Evolutionary conservation across 2,888 invertebrate species (phyloP).

Genomic region (Nymphalis polychloros): DNA sequence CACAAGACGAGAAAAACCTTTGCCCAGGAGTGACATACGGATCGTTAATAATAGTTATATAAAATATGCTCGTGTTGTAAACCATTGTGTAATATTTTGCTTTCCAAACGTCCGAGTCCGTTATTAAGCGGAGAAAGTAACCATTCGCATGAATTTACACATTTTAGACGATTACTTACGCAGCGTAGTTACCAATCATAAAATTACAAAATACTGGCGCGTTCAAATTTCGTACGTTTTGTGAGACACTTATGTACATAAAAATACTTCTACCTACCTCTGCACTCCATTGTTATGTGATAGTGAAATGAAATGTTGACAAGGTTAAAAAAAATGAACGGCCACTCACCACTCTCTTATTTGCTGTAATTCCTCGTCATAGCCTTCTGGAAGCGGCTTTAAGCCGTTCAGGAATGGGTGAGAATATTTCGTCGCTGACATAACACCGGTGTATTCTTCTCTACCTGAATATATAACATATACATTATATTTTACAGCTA

Average conservation of each 20-base stretch:
- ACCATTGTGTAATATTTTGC: slow-evolving; percentile 25
- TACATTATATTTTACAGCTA: no score
- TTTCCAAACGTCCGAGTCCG: slow-evolving; percentile 33
- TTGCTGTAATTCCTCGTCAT: slow-evolving; percentile 81
- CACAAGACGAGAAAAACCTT: no score
- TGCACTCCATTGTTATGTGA: no score
- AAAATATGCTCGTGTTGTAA: slow-evolving; percentile 1
- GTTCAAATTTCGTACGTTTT: no score
- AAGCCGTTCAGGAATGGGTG: slow-evolving; percentile 83
- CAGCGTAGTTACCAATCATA: background rate
- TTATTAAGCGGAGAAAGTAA: slow-evolving; percentile 31
- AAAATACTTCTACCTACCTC: no score
- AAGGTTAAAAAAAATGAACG: no score
- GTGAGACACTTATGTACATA: no score
- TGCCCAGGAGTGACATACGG: background rate
- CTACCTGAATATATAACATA: slow-evolving; percentile 20
- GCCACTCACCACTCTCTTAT: slow-evolving; percentile 80
- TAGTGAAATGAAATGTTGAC: no score
- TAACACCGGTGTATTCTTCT: slow-evolving; percentile 37
- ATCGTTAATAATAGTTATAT: background rate
- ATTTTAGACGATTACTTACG: slow-evolving; percentile 22
- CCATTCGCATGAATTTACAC: slow-evolving; percentile 19
- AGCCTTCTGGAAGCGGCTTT: slow-evolving; percentile 76
- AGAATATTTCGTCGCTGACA: slow-evolving; percentile 75
- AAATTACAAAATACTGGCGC: no score